Percentiles rank a stretch among this genome's conserved stretches.
Conservation (phyloP, 2,113 vertebrate species). For the Nestor notabilis region DNA sequence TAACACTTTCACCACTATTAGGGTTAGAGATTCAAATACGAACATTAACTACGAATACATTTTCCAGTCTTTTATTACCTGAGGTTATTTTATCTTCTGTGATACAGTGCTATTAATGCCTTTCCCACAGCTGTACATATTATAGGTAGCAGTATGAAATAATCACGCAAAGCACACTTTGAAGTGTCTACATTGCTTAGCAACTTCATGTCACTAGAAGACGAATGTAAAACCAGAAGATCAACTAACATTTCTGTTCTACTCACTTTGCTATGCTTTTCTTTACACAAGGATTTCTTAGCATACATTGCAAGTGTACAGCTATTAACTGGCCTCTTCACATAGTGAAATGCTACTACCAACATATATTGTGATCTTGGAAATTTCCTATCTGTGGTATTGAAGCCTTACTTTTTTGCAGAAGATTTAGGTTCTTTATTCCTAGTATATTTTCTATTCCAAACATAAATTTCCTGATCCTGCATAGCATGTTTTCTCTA, state of each 20-base stretch:
- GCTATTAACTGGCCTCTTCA: neutral
- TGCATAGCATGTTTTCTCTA: neutral
- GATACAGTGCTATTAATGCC: neutral
- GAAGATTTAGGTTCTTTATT: neutral
- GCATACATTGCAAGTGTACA: neutral
- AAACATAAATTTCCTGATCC: neutral
- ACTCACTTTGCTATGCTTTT: accelerated
- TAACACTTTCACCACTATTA: neutral
- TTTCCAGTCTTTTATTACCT: neutral
- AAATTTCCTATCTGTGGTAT: neutral
- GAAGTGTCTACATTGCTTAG: neutral
- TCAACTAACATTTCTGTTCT: neutral
- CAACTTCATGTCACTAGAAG: neutral
- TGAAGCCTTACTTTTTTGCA: neutral
- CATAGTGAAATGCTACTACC: neutral
- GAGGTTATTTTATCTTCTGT: neutral
- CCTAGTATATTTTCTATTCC: neutral
- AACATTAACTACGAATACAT: neutral
- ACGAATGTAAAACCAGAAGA: neutral
- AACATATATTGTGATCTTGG: neutral
- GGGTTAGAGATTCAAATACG: neutral
- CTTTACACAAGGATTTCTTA: neutral
- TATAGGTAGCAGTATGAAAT: neutral
- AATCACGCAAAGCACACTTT: neutral
- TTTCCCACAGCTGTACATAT: neutral